Conservation (phyloP, 2,888 invertebrate species). For the Pseudococcus viburni region DNA sequence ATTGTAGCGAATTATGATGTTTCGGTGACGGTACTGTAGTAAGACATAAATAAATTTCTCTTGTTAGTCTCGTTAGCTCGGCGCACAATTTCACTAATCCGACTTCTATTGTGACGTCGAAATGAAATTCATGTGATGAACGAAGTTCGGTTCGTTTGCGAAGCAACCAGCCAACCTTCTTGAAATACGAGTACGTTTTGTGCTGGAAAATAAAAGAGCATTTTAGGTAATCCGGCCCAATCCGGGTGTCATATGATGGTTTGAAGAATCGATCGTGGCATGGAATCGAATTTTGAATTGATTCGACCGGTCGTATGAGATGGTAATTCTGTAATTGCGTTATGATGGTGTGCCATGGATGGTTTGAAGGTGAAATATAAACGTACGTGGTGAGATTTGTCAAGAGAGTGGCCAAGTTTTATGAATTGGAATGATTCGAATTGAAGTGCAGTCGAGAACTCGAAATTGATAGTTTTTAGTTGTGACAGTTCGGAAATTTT, state of each 20-base stretch:
- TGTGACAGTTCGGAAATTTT: not conserved
- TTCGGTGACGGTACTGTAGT: not conserved
- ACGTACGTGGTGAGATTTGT: too few species aligned
- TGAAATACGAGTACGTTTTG: not conserved
- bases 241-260: not conserved
- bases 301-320: too few species aligned
- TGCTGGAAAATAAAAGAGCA: not conserved
- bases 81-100: conserved; percentile 34
- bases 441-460: not conserved
- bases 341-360: too few species aligned
- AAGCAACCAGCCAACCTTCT: not conserved
- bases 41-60: conserved; percentile 44
- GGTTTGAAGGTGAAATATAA: too few species aligned
- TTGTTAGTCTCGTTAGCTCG: conserved; percentile 39
- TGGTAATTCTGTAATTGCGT: too few species aligned
- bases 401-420: too few species aligned
- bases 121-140: conserved; percentile 4
- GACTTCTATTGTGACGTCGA: conserved; percentile 28
- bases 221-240: not conserved
- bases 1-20: conserved; percentile 33
- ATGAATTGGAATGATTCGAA: too few species aligned
- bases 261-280: not conserved
- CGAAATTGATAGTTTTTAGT: not conserved
- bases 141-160: conserved; percentile 2
- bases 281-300: too few species aligned